Evolutionary conservation across 2,888 invertebrate species (phyloP).

Genomic region (Drosophila recens): DNA sequence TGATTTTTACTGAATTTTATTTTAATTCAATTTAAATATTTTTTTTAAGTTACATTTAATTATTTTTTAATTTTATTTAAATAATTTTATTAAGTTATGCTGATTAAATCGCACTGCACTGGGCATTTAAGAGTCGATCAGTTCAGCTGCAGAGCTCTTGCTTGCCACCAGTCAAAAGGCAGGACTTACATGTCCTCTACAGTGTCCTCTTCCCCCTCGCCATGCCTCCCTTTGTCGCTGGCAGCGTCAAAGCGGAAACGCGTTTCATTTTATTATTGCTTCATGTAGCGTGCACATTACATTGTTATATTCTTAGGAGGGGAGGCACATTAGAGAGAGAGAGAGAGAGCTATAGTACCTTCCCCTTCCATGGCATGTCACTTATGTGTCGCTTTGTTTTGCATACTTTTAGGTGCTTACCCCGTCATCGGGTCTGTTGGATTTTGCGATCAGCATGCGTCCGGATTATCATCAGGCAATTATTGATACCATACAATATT

Average conservation of each 20-base stretch:
- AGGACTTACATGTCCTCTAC: slow-evolving; percentile 53
- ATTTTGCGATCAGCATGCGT: slow-evolving; percentile 96
- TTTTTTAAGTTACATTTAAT: too few relatives aligned
- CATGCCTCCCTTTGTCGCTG: slow-evolving; percentile 34
- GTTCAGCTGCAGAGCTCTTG: not conserved
- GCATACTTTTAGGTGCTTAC: slow-evolving; percentile 89
- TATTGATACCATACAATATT: slow-evolving; percentile 96
- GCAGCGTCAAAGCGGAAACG: slow-evolving; percentile 72
- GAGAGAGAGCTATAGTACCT: not conserved
- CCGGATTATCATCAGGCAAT: slow-evolving; percentile 98
- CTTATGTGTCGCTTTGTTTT: slow-evolving; percentile 62
- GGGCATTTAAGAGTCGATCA: not conserved
- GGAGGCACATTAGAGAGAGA: not conserved
- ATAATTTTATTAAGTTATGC: too few relatives aligned
- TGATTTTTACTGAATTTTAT: too few relatives aligned
- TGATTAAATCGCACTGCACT: too few relatives aligned
- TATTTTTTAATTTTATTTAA: too few relatives aligned
- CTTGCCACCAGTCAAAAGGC: slow-evolving; percentile 55
- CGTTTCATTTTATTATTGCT: slow-evolving; percentile 79
- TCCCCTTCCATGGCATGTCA: slow-evolving; percentile 30
- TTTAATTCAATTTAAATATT: too few relatives aligned
- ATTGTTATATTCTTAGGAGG: slow-evolving; percentile 57
- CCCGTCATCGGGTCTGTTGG: slow-evolving; percentile 94
- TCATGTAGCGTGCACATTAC: slow-evolving; percentile 79
- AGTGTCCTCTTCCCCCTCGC: slow-evolving; percentile 1